phyloP scores from a whole-genome alignment of 2,888 invertebrate genomes.

The Ornithoptera priamus region DNA sequence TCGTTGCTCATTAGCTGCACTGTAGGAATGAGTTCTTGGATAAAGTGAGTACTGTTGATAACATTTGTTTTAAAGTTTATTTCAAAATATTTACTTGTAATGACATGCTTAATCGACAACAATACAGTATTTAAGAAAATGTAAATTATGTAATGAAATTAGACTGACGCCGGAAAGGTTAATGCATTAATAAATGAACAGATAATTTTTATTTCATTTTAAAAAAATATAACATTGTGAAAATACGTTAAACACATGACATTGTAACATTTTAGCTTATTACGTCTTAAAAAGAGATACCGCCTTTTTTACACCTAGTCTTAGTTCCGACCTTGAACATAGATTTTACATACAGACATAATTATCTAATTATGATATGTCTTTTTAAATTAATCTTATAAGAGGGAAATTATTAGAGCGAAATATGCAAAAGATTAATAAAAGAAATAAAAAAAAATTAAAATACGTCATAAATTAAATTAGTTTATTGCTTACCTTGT shows the following conservation, averaged over 20 bases:
- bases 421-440: neutral
- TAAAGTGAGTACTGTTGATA: slow-evolving; percentile 70
- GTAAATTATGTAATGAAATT: neutral
- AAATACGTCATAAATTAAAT: neutral
- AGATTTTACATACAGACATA: too few species aligned
- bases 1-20: slow-evolving; percentile 72
- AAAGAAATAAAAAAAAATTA: neutral
- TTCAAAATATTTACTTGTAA: neutral
- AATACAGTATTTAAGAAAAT: neutral
- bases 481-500: slow-evolving; percentile 23
- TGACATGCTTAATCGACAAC: neutral
- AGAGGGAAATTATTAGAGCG: neutral
- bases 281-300: slow-evolving; percentile 10
- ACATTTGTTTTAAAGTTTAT: slow-evolving; percentile 32
- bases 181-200: neutral
- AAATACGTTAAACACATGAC: neutral
- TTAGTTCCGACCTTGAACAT: slow-evolving; percentile 17
- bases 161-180: neutral
- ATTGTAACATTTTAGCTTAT: slow-evolving; percentile 1
- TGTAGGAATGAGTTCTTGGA: slow-evolving; percentile 75
- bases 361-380: neutral
- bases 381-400: slow-evolving; percentile 5
- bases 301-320: neutral
- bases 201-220: neutral
- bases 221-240: neutral